Evolutionary conservation across 2,888 invertebrate species (phyloP).

Genomic region (Hemaris fuciformis): DNA sequence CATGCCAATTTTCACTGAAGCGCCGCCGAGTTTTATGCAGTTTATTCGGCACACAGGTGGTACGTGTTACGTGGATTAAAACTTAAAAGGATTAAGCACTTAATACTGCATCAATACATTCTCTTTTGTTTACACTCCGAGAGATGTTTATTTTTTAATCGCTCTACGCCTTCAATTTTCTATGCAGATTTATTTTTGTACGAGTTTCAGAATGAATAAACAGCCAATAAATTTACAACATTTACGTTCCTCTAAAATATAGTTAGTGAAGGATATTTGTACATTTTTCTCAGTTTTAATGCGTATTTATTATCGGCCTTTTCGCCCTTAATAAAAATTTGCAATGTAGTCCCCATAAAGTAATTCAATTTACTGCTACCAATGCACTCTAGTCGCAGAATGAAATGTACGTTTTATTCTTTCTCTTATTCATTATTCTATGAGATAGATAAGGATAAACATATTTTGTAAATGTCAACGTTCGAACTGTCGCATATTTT

Average conservation of each 20-base stretch:
- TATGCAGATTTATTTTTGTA: conserved; percentile 46
- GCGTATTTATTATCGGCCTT: conserved; percentile 39
- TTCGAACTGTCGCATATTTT: conserved; percentile 55
- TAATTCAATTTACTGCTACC: conserved; percentile 59
- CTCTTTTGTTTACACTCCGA: conserved; percentile 41
- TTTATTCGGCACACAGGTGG: conserved; percentile 43
- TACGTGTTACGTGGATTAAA: conserved; percentile 39
- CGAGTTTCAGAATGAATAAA: conserved; percentile 36
- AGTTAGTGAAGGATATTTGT: conserved; percentile 30
- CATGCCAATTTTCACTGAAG: conserved; percentile 34
- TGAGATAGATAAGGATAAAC: conserved; percentile 49
- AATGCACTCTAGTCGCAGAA: conserved; percentile 53
- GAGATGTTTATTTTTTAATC: conserved; percentile 40
- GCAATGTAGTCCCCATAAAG: conserved; percentile 50
- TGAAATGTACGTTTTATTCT: conserved; percentile 37
- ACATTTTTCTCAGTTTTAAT: conserved; percentile 31
- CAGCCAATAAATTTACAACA: conserved; percentile 37
- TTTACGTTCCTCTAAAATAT: conserved; percentile 25
- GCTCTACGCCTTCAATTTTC: conserved; percentile 42
- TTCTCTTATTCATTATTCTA: conserved; percentile 33
- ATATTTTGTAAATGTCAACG: conserved; percentile 37
- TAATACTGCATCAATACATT: conserved; percentile 28
- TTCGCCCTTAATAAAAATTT: conserved; percentile 51
- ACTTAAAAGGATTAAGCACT: conserved; percentile 51
- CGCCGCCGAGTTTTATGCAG: conserved; percentile 12